Conservation (phyloP, 2,797 vertebrate species). For the Etheostoma nigrum region DNA sequence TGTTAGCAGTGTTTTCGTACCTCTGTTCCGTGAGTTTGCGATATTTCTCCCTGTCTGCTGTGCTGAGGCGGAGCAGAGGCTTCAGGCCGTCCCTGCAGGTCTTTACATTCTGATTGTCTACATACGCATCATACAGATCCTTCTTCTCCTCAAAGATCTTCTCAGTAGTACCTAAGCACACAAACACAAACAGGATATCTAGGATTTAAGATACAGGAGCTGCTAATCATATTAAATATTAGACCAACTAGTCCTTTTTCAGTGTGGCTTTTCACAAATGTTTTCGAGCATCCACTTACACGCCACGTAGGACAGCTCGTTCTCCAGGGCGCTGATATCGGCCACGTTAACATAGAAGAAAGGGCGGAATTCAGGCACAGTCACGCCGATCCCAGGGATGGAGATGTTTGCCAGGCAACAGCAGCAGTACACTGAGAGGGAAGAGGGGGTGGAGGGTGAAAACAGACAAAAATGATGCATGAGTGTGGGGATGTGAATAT, state of each 20-base stretch:
- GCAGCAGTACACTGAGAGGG: conserved; percentile 91
- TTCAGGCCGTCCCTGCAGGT: conserved; percentile 91
- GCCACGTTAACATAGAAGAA: conserved; percentile 97
- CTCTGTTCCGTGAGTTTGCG: conserved; percentile 94
- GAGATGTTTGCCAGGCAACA: conserved; percentile 96
- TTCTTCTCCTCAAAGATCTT: conserved; percentile 97
- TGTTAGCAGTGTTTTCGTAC: conserved; percentile 68
- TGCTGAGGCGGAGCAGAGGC: conserved; percentile 92
- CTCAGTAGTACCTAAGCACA: conserved; percentile 91
- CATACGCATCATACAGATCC: conserved; percentile 94
- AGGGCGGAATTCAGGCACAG: conserved; percentile 92
- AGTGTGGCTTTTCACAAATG: background rate
- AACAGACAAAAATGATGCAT: conserved; percentile 14
- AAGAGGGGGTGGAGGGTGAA: conserved; percentile 5
- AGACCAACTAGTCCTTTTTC: background rate
- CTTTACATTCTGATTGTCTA: conserved; percentile 97
- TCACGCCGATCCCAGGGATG: conserved; percentile 90
- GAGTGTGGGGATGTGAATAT: conserved; percentile 29
- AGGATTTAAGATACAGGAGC: background rate
- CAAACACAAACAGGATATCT: conserved; percentile 13
- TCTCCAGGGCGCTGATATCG: conserved; percentile 93
- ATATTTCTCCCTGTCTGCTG: conserved; percentile 93
- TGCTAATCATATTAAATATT: background rate
- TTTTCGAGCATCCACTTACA: conserved; percentile 84
- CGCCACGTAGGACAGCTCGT: conserved; percentile 94